phyloP scores from a whole-genome alignment of 2,888 invertebrate genomes.

The Polydrusus pterygomalis region DNA sequence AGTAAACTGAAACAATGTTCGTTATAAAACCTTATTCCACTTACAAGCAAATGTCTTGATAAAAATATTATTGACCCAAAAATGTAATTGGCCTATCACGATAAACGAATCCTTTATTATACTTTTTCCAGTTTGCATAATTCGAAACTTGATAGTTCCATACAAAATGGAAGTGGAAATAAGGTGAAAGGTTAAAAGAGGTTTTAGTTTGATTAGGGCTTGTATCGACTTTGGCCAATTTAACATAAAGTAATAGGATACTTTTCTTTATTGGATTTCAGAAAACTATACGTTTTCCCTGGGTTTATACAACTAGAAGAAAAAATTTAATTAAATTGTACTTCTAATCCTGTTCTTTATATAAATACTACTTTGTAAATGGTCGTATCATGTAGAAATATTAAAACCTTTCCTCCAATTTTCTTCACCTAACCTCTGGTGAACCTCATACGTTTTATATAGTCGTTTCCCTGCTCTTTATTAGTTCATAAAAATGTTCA shows the following conservation, averaged over 20 bases:
- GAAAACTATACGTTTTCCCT: no score
- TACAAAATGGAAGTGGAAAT: neutral
- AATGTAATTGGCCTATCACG: conserved; percentile 7
- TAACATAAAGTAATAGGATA: no score
- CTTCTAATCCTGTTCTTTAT: neutral
- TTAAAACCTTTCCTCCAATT: neutral
- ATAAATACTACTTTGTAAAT: conserved; percentile 2
- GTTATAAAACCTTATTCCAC: neutral
- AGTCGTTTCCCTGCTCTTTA: conserved; percentile 34
- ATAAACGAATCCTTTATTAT: neutral
- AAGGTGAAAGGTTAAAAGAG: neutral
- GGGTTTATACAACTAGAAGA: no score
- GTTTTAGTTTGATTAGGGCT: neutral
- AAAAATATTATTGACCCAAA: conserved; percentile 1
- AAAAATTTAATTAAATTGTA: neutral
- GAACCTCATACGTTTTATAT: conserved; percentile 13
- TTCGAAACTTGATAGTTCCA: conserved; percentile 5
- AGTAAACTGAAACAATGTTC: neutral
- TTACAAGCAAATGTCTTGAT: conserved; percentile 8
- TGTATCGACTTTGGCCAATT: no score
- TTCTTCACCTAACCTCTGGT: neutral
- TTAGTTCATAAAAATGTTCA: conserved; percentile 51
- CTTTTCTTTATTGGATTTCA: no score
- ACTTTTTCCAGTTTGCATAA: neutral
- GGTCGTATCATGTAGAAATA: neutral